A percentile compares a stretch with the other conserved stretches of the same genome.
phyloP scores from a whole-genome alignment of 1,140 invertebrate genomes.

The Chlorops oryzae region DNA sequence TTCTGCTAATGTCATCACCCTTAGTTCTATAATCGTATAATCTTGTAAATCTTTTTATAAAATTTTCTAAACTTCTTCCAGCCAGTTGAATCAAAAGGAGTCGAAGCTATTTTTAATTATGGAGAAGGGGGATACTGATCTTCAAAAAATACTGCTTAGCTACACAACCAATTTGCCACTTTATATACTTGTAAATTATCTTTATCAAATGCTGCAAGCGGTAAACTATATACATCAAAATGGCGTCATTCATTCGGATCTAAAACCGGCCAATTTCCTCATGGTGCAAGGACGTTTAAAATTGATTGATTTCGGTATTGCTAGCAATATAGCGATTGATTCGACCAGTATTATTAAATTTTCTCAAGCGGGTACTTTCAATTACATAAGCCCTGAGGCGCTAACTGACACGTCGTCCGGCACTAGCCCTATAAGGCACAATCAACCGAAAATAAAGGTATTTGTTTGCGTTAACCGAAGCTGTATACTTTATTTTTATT shows the following conservation, averaged over 20 bases:
- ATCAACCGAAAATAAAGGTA: conserved; percentile 45
- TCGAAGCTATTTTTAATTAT: conserved; percentile 77
- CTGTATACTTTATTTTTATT: too few species aligned
- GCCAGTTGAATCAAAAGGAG: conserved; percentile 54
- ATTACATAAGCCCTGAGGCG: conserved; percentile 96
- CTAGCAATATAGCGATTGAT: conserved; percentile 82
- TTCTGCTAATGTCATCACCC: too few species aligned
- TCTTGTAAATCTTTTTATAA: not conserved
- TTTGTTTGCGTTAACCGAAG: too few species aligned
- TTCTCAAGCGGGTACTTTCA: conserved; percentile 78
- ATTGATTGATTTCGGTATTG: conserved; percentile 97
- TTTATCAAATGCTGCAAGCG: conserved; percentile 88
- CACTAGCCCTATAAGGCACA: conserved; percentile 35
- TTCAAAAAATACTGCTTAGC: conserved; percentile 68
- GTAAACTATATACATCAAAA: conserved; percentile 86
- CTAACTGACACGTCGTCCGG: conserved; percentile 57
- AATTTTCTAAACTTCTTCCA: conserved; percentile 16
- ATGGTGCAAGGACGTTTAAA: conserved; percentile 81
- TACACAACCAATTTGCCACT: conserved; percentile 56
- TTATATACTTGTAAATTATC: conserved; percentile 80
- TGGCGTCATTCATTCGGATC: conserved; percentile 88
- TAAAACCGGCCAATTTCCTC: conserved; percentile 97
- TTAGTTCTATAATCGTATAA: not conserved
- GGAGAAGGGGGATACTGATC: conserved; percentile 89
- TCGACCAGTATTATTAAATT: conserved; percentile 85